phyloP scores from a whole-genome alignment of 2,113 vertebrate species.

The Trinectes maculatus region DNA sequence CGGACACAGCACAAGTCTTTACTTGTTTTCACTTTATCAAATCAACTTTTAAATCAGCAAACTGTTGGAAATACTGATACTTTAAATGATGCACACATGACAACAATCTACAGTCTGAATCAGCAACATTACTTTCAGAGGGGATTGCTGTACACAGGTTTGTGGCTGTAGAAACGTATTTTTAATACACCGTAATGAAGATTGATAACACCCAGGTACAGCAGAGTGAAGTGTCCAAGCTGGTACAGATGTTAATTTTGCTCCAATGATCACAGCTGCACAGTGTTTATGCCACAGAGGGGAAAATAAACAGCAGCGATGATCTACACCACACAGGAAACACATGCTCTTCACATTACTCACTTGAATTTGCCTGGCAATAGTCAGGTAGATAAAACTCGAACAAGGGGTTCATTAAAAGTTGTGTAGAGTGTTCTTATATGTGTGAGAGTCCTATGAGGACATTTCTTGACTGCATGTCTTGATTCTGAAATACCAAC shows the following conservation, averaged over 20 bases:
- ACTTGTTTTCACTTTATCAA: too few relatives aligned
- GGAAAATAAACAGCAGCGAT: conserved; percentile 22
- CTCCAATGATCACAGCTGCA: conserved; percentile 56
- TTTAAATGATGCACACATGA: too few relatives aligned
- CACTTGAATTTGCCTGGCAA: conserved; percentile 5
- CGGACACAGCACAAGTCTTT: too few relatives aligned
- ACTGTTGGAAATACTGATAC: too few relatives aligned
- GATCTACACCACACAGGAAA: conserved; percentile 17
- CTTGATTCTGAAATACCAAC: conserved; percentile 73
- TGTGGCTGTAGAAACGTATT: conserved; percentile 9
- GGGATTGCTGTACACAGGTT: not conserved
- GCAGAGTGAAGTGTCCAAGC: conserved; percentile 40
- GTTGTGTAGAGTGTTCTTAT: not conserved
- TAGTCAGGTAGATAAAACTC: not conserved
- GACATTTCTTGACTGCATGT: not conserved
- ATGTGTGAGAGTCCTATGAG: not conserved
- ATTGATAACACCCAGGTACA: conserved; percentile 23
- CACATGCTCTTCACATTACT: conserved; percentile 16
- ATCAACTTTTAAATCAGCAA: too few relatives aligned
- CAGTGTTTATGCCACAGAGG: conserved; percentile 28
- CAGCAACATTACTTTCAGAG: conserved; percentile 3
- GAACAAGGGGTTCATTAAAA: not conserved
- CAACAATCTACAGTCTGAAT: not conserved
- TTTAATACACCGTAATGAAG: conserved; percentile 19
- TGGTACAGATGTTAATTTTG: conserved; percentile 39